Base-by-base conservation (phyloP, 2,888 invertebrate genomes). In the Panopea generosa region DNA sequence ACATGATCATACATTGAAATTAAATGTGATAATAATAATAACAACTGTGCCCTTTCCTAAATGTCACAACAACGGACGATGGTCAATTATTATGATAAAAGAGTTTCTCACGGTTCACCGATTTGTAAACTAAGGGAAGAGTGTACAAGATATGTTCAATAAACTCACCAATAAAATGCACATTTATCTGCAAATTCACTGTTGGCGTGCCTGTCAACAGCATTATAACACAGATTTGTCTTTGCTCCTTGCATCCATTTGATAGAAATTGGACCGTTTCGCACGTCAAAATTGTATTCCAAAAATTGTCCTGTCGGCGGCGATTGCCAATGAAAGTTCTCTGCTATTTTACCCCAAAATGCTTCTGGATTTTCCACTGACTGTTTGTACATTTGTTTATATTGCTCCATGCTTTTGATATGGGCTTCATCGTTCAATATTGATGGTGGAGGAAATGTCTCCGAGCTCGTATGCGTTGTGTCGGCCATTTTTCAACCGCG, bases 171-270 rank as follows among this genome's bases (percentile, higher is more conserved):
- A 92, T 97, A 97, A 93, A 96, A 99, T 22, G 98, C 98, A 80
- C 98, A 95, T 92, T 96, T 97, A 88, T 98, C 97, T 29, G 97
- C 98, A 78, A 96, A 93, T 18, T 98, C 98, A 86, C 95, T 96
- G 89, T 96, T 95, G 65, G 99, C 95, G 93, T 98, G 97, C 80
- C 97, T 95, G 93, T 99, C 99, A 86, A 99, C 94, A 61, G 97
- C 94, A 94, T 99, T 99, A 93, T 98, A 99, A 92, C 97, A 97
- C 81, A 99, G 95, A 93, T 99, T 99, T 47, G 99, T 99, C 43
- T 96, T 95, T 3, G 97, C 97, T 11, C 98, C 99, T 89, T 97
- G 96, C 96, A 99, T 95, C 97, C 98, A 99, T 93, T 97, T 97
- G 53, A 97, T 96, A 87, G 95, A 96, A 86, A 99, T 96, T 14